Evolutionary conservation across 2,888 invertebrate genomes (phyloP), one percentile per base, ranked within the genome.

Genomic region (Acrobasis suavella): DNA sequence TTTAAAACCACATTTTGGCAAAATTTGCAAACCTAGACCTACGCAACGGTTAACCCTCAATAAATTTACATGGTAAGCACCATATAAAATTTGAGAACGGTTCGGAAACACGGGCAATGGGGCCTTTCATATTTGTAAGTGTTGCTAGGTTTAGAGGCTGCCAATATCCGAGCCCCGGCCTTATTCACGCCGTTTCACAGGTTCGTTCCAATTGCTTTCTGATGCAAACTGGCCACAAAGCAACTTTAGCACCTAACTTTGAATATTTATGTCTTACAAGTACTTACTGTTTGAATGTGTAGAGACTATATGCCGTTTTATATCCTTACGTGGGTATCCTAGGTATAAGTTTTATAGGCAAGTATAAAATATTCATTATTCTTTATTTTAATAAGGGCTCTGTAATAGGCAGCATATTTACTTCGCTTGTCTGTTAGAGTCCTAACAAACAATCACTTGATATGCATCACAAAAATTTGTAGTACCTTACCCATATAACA

Each of bases 61-160:
- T 65, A 65, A 69, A 69, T 69, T 65, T 62, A 56, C 63, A 63
- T 64, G 63, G 68, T 64, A 64, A 67, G 65, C 60, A 63, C 63
- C 62, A 61, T 66, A 69, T 67, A 69, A 69, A 67, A 65, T 64
- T 69, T 64, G 55, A 63, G 55, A 65, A 62, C 59, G 67, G 63
- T 62, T 64, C 64, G 65, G 65, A 66, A 64, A 67, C 67, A 65
- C 59, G 52, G 69, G 65, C 65, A 67, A 67, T 65, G 63, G 67
- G 61, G 63, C 63, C 64, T 64, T 66, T 66, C 67, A 69, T 67
- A 69, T 69, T 69, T 69, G 65, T 62, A 55, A 62, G 54, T 55
- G 62, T 55, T 62, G 55, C 62, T 37, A 42, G 42, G 14, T 52
- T 52, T 22, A 42, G 15, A 46, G 60, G 54, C 46, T 52, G 50